phyloP scores from a whole-genome alignment of 2,888 invertebrate species.

The Drosophila atripex region DNA sequence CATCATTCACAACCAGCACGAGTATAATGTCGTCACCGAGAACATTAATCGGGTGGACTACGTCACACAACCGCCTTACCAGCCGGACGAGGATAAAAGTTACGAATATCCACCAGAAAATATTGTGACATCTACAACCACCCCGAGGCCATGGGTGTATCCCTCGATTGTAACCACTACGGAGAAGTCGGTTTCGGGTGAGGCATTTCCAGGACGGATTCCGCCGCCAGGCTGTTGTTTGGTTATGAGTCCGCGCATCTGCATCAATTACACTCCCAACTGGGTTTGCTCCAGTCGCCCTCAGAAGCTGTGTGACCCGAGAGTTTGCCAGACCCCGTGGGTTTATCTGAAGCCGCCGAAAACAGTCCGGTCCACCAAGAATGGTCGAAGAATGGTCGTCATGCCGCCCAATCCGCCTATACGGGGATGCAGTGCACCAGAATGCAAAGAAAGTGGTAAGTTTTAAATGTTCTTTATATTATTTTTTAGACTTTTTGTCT shows the following conservation, averaged over 20 bases:
- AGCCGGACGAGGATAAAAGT: slow-evolving; percentile 35
- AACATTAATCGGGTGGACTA: slow-evolving; percentile 57
- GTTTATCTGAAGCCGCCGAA: slow-evolving; percentile 68
- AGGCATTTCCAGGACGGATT: slow-evolving; percentile 1
- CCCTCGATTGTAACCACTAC: background rate
- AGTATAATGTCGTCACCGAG: slow-evolving; percentile 48
- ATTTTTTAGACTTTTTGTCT: background rate
- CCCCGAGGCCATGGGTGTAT: slow-evolving; percentile 18
- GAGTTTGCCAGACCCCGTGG: slow-evolving; percentile 56
- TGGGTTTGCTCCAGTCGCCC: slow-evolving; percentile 71
- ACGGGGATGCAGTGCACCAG: slow-evolving; percentile 49
- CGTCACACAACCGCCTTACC: slow-evolving; percentile 46
- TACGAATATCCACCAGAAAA: slow-evolving; percentile 9
- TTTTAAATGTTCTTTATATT: background rate
- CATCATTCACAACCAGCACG: slow-evolving; percentile 59
- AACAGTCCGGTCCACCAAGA: slow-evolving; percentile 40
- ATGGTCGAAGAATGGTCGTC: slow-evolving; percentile 51
- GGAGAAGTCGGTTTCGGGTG: background rate
- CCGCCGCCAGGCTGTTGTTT: slow-evolving; percentile 57
- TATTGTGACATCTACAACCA: background rate
- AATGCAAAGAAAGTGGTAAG: slow-evolving; percentile 61
- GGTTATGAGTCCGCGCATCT: slow-evolving; percentile 69
- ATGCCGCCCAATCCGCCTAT: slow-evolving; percentile 78
- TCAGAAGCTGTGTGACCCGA: slow-evolving; percentile 57
- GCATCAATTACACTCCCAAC: slow-evolving; percentile 60